These are phyloP conservation scores for Habropoda laboriosa DNA, from an alignment of 1,140 invertebrate species.

Conservation along the genomic window DNA sequence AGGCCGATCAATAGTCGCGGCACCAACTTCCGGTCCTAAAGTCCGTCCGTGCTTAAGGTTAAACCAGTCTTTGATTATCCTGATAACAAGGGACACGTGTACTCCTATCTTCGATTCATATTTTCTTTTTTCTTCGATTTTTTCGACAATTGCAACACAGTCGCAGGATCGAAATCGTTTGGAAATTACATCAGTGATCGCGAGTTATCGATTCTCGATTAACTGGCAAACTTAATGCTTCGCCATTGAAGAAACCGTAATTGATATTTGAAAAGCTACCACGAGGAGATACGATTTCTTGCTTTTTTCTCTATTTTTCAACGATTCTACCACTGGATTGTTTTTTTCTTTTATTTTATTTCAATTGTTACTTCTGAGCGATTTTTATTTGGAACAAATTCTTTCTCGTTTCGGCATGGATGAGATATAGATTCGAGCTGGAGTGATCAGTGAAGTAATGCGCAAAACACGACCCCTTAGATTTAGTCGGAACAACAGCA, in stretches of 20 bases:
- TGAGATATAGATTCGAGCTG: neutral
- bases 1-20: constrained; percentile 76
- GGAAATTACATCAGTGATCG: too few relatives aligned
- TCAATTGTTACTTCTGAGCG: too few relatives aligned
- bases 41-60: constrained; percentile 68
- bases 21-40: constrained; percentile 72
- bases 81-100: constrained; percentile 6
- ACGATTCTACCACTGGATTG: neutral
- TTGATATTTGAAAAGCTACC: neutral
- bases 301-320: neutral
- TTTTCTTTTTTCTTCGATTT: too few relatives aligned
- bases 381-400: neutral
- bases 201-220: constrained; percentile 5
- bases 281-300: neutral
- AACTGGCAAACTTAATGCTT: neutral
- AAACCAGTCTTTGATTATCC: constrained; percentile 60
- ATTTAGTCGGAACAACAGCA: neutral
- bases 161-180: constrained; percentile 20
- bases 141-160: too few relatives aligned
- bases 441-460: neutral
- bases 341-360: neutral
- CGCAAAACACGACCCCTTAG: neutral
- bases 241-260: neutral
- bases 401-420: neutral
- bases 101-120: neutral